These are phyloP conservation scores for Temnothorax longispinosus DNA, from an alignment of 1,140 invertebrate species.

Conservation along the genomic window DNA sequence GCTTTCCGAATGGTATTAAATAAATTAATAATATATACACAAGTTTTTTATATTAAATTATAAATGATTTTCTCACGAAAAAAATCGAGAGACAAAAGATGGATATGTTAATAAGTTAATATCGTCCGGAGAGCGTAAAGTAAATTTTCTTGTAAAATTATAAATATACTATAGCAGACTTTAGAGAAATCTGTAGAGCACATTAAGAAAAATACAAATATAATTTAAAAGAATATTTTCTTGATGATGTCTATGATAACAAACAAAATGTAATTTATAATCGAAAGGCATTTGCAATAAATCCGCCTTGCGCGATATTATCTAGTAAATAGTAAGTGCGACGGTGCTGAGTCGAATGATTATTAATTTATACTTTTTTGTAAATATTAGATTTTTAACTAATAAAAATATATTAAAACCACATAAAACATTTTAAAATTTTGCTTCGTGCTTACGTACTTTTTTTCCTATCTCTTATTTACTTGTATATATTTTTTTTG, in stretches of 20 bases:
- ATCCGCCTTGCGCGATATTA: conserved; percentile 51
- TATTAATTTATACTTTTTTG: conserved; percentile 83
- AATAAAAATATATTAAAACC: conserved; percentile 78
- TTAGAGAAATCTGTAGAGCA: neutral
- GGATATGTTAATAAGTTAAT: neutral
- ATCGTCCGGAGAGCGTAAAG: neutral
- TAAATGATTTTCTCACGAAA: neutral
- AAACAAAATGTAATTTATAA: conserved; percentile 17
- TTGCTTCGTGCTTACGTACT: neutral
- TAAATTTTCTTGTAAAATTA: neutral
- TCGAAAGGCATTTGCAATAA: neutral
- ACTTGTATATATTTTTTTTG: neutral
- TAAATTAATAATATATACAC: neutral
- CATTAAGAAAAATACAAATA: neutral
- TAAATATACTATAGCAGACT: conserved; percentile 7
- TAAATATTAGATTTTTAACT: conserved; percentile 84
- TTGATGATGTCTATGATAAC: neutral
- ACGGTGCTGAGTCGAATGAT: conserved; percentile 80
- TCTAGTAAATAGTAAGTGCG: conserved; percentile 74
- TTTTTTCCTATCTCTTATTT: neutral
- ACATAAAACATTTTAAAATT: conserved; percentile 71
- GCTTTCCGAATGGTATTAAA: neutral
- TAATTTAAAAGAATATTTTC: neutral
- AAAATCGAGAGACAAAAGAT: neutral
- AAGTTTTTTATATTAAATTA: conserved; percentile 11